Percentiles rank a stretch among this genome's conserved stretches.
These are phyloP conservation scores for Parnassius apollo DNA, from an alignment of 2,888 invertebrate species.

Conservation along the genomic window DNA sequence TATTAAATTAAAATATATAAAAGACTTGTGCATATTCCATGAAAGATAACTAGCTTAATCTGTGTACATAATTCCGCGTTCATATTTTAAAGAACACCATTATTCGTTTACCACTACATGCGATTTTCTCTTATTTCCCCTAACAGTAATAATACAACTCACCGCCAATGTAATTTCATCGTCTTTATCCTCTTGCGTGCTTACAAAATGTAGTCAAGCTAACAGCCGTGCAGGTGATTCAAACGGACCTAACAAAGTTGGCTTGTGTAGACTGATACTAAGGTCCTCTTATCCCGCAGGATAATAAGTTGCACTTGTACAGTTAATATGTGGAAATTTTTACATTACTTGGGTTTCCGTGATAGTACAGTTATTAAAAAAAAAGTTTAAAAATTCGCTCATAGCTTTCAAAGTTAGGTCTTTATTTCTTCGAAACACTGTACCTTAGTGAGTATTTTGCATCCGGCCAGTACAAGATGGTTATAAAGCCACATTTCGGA, in stretches of 20 bases:
- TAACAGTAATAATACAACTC: too few relatives aligned
- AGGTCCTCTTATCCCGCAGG: constrained; percentile 44
- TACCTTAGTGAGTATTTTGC: too few relatives aligned
- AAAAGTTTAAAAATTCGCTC: too few relatives aligned
- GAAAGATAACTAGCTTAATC: neutral
- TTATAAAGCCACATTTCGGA: too few relatives aligned
- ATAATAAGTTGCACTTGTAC: constrained; percentile 68
- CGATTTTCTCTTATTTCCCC: too few relatives aligned
- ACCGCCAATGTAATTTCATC: too few relatives aligned
- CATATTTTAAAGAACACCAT: constrained; percentile 40
- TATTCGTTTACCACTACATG: constrained; percentile 9
- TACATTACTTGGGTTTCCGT: neutral
- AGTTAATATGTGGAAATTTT: neutral
- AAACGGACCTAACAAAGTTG: constrained; percentile 41
- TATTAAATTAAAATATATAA: neutral
- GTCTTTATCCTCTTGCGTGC: constrained; percentile 2
- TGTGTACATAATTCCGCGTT: constrained; percentile 17
- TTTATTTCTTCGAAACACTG: too few relatives aligned
- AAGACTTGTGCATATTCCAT: neutral
- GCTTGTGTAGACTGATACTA: constrained; percentile 45
- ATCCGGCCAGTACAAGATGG: too few relatives aligned
- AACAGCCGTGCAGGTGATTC: too few relatives aligned
- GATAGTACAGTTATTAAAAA: too few relatives aligned
- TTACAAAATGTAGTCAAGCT: too few relatives aligned
- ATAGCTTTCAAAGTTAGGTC: too few relatives aligned